These are phyloP conservation scores for Phortica magna DNA, from an alignment of 2,888 invertebrate species.

Conservation along the genomic window DNA sequence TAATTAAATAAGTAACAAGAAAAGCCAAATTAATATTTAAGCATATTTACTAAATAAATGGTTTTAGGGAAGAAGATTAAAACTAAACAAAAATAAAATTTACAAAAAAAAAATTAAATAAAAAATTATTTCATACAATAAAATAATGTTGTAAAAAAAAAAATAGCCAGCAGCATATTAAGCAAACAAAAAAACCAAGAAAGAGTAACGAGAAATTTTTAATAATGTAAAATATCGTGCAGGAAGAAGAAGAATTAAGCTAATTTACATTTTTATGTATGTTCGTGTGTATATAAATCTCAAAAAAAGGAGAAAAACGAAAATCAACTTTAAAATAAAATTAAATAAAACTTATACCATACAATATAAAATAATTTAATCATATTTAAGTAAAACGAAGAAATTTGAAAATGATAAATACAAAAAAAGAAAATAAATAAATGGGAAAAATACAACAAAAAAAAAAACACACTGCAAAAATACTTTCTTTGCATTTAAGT, in stretches of 20 bases:
- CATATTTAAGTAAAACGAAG: conserved; percentile 19
- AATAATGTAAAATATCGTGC: conserved; percentile 57
- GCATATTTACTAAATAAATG: conserved; percentile 46
- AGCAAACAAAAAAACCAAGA: conserved; percentile 48
- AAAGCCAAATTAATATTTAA: conserved; percentile 69
- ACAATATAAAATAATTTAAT: conserved; percentile 48
- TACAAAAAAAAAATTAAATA: conserved; percentile 43
- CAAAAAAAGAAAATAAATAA: conserved; percentile 33
- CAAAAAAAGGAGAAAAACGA: conserved; percentile 15
- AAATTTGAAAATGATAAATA: conserved; percentile 51
- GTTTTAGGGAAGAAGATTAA: conserved; percentile 32
- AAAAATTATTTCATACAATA: conserved; percentile 44
- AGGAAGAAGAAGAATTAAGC: conserved; percentile 32
- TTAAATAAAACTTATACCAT: conserved; percentile 35
- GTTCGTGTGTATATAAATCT: conserved; percentile 63
- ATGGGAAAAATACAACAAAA: conserved; percentile 23
- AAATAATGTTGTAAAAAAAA: conserved; percentile 52
- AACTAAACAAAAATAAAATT: conserved; percentile 40
- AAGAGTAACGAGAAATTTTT: conserved; percentile 51
- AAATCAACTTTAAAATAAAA: conserved; percentile 8
- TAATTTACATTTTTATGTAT: conserved; percentile 65
- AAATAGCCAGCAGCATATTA: conserved; percentile 31
- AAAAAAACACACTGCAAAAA: conserved; percentile 10
- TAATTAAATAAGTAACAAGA: conserved; percentile 39
- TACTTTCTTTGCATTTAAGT: not conserved